A percentile compares a stretch with the other conserved stretches of the same genome.
Evolutionary conservation across 2,888 invertebrate genomes (phyloP).

Genomic region (Andrena chrysosceles): DNA sequence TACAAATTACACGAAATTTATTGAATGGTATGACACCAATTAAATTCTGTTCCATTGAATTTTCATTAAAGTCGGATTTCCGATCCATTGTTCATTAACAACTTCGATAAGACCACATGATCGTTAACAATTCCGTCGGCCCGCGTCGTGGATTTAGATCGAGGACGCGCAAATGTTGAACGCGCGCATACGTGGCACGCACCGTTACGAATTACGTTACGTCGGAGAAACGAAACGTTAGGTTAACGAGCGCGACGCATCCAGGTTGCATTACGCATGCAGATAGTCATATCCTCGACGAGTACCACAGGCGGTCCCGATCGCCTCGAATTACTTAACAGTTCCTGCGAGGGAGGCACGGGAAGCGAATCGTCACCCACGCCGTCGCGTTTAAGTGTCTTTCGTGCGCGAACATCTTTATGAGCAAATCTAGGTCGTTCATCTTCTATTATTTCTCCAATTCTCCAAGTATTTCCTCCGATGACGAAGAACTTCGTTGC

Average conservation of each 20-base stretch:
- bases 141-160: conserved; percentile 79
- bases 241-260: conserved; percentile 56
- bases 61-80: not conserved
- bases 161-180: conserved; percentile 72
- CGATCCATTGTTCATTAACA: conserved; percentile 58
- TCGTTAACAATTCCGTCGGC: conserved; percentile 77
- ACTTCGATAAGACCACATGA: conserved; percentile 66
- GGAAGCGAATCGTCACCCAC: conserved; percentile 66
- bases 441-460: conserved; percentile 18
- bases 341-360: conserved; percentile 21
- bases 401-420: conserved; percentile 33
- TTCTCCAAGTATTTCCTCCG: conserved; percentile 20
- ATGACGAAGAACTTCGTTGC: not conserved
- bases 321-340: conserved; percentile 71
- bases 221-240: conserved; percentile 67
- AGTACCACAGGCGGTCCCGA: conserved; percentile 48
- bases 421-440: conserved; percentile 36
- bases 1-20: not conserved
- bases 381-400: conserved; percentile 41
- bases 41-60: not conserved
- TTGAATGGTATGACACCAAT: too few species aligned
- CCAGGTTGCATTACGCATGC: conserved; percentile 69
- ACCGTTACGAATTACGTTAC: conserved; percentile 57
- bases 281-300: conserved; percentile 71
- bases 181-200: conserved; percentile 1